Evolutionary conservation across 1,140 invertebrate genomes (phyloP).

Genomic region (Lysiphlebus fabarum): DNA sequence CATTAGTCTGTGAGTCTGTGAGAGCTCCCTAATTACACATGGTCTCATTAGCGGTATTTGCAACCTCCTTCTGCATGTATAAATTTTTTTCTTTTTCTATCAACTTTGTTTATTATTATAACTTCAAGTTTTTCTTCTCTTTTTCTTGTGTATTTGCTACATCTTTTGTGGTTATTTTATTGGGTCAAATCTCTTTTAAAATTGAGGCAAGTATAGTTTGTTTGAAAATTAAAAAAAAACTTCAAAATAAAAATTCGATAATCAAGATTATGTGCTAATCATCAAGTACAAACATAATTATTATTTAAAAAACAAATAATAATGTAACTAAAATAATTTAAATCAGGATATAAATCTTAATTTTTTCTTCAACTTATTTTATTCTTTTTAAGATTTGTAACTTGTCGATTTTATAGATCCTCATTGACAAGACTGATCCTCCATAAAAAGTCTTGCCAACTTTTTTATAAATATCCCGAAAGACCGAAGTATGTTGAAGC

Average conservation of each 20-base stretch:
- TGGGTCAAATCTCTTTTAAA: not conserved
- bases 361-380: not conserved
- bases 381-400: not conserved
- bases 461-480: conserved; percentile 2
- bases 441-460: conserved; percentile 1
- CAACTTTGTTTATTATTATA: conserved; percentile 14
- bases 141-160: not conserved
- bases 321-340: not conserved
- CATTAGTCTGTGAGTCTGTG: conserved; percentile 56
- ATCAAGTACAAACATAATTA: not conserved
- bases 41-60: conserved; percentile 50
- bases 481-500: not conserved
- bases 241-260: not conserved
- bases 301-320: not conserved
- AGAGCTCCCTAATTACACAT: conserved; percentile 57
- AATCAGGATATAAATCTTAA: not conserved
- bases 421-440: not conserved
- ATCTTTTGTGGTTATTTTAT: conserved; percentile 18
- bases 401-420: conserved; percentile 1
- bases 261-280: no score
- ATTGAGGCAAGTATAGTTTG: not conserved
- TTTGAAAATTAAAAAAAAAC: not conserved
- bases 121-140: conserved; percentile 11
- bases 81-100: conserved; percentile 27
- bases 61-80: conserved; percentile 35